A percentile compares a stretch with the other conserved stretches of the same genome.
phyloP scores from a whole-genome alignment of 1,140 invertebrate species.

The Sycobia sp. region DNA sequence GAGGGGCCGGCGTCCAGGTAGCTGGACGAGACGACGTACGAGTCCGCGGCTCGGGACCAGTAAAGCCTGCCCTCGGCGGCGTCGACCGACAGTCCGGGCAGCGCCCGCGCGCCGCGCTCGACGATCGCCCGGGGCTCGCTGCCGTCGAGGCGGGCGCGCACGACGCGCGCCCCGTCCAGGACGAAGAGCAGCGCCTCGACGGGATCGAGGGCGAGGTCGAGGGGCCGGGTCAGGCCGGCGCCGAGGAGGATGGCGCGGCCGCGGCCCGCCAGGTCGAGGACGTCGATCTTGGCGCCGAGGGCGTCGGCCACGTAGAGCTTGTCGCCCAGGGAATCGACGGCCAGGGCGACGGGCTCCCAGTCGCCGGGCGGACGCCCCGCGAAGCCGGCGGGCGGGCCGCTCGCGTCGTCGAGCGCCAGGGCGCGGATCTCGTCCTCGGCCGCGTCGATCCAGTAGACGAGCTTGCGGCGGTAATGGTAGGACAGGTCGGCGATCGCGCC shows the following conservation, averaged over 20 bases:
- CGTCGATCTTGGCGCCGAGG: conserved; percentile 10
- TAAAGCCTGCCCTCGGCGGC: neutral
- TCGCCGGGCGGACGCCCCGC: too few relatives aligned
- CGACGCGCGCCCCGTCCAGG: conserved; percentile 14
- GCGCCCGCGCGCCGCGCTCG: neutral
- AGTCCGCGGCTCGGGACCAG: conserved; percentile 1
- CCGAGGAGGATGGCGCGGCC: neutral
- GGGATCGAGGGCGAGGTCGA: conserved; percentile 15
- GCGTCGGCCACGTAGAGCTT: conserved; percentile 23
- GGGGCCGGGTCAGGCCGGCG: neutral
- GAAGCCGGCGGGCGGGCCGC: too few relatives aligned
- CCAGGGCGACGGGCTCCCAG: conserved; percentile 15
- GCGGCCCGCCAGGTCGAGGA: conserved; percentile 1
- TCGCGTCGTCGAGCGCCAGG: conserved; percentile 14
- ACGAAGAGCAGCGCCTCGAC: conserved; percentile 3
- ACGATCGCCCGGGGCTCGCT: neutral
- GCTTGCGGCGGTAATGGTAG: conserved; percentile 16
- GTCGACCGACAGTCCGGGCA: conserved; percentile 8
- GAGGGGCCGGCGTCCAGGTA: too few relatives aligned
- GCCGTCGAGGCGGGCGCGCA: conserved; percentile 10
- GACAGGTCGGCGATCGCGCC: conserved; percentile 18
- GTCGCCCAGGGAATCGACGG: conserved; percentile 10
- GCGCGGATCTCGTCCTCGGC: conserved; percentile 7
- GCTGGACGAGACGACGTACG: neutral
- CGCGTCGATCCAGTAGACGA: conserved; percentile 23